phyloP scores from a whole-genome alignment of 2,888 invertebrate genomes.

The Carterocephalus palaemon region DNA sequence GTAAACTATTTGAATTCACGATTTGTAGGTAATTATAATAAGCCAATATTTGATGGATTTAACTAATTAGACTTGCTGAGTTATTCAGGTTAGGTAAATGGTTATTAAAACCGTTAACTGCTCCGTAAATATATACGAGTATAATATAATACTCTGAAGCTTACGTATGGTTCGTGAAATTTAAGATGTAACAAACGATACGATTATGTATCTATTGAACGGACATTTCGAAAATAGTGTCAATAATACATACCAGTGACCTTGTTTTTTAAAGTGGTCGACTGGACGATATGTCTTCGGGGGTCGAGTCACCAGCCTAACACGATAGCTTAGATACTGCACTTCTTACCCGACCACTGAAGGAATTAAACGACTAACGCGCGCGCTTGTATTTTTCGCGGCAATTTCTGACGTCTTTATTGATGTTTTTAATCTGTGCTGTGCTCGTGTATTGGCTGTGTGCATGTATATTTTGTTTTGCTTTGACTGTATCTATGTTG shows the following conservation, averaged over 20 bases:
- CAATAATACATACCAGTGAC: conserved; percentile 16
- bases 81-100: no score
- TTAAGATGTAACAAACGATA: no score
- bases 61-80: no score
- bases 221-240: conserved; percentile 16
- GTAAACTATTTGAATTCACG: no score
- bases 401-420: conserved; percentile 6
- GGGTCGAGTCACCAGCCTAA: conserved; percentile 5
- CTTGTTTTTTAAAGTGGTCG: conserved; percentile 8
- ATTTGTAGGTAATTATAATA: no score
- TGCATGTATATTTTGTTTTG: conserved; percentile 8
- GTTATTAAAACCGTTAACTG: no score
- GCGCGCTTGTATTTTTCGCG: conserved; percentile 8
- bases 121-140: no score
- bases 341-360: conserved; percentile 19
- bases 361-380: conserved; percentile 13
- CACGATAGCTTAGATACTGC: conserved; percentile 5
- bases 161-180: no score
- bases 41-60: no score
- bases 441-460: conserved; percentile 3
- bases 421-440: conserved; percentile 11
- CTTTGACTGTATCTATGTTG: background rate
- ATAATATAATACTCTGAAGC: no score
- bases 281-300: conserved; percentile 2
- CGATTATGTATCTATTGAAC: no score